Conservation (phyloP, 2,888 invertebrate genomes). For the Tetranychus piercei region DNA sequence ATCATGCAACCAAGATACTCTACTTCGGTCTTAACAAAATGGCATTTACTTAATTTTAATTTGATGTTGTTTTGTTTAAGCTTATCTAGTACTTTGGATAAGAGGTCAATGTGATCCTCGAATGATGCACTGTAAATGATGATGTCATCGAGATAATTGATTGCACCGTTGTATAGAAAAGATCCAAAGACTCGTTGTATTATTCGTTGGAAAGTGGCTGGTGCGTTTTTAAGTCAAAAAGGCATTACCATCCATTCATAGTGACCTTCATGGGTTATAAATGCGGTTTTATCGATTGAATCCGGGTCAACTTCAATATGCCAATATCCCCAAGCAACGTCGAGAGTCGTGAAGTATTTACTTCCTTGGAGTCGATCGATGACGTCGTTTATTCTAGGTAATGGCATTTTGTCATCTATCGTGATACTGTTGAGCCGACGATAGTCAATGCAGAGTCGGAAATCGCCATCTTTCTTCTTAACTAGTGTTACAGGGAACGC, state of each 20-base stretch:
- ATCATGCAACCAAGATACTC: not conserved
- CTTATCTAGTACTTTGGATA: not conserved
- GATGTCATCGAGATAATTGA: not conserved
- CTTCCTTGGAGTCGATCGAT: not conserved
- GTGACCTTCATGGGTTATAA: slow-evolving; percentile 12
- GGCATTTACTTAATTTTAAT: not conserved
- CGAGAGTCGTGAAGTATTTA: not conserved
- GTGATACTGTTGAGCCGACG: not conserved
- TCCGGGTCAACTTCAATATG: not conserved
- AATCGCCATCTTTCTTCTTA: not conserved
- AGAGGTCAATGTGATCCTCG: not conserved
- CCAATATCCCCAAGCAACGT: not conserved
- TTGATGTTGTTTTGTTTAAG: not conserved
- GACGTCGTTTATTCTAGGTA: not conserved
- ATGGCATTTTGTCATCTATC: not conserved
- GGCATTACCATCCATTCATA: slow-evolving; percentile 9
- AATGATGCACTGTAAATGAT: not conserved
- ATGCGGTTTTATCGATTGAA: not conserved
- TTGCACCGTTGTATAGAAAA: not conserved
- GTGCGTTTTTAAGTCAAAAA: slow-evolving; percentile 12
- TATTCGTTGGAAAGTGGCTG: not conserved
- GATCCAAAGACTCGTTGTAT: not conserved
- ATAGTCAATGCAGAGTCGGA: not conserved
- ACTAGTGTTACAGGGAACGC: not conserved
- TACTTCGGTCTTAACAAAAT: not conserved